Conservation (phyloP, 2,797 vertebrate species). For the Cirrhinus mrigala region DNA sequence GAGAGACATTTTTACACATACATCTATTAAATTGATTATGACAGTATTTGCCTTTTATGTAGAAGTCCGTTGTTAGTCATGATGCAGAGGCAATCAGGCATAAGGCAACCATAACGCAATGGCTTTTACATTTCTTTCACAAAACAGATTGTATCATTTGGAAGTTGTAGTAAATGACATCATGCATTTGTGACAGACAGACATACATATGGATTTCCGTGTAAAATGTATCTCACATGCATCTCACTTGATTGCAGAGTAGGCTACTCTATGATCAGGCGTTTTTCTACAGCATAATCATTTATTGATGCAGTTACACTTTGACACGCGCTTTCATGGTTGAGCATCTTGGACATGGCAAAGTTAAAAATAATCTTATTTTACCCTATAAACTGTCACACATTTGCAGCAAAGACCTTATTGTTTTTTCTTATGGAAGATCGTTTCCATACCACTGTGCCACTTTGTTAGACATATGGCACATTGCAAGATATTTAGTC, state of each 20-base stretch:
- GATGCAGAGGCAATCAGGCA: neutral
- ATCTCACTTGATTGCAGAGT: neutral
- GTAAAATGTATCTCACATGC: constrained; percentile 36
- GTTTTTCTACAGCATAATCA: neutral
- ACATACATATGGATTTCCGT: neutral
- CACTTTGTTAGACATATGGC: neutral
- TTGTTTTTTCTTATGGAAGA: neutral
- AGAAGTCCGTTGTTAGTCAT: neutral
- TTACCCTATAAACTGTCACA: neutral
- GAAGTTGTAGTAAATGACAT: neutral
- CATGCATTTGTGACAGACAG: neutral
- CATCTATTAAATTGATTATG: neutral
- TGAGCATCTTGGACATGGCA: neutral
- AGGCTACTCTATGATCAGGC: neutral
- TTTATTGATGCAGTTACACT: constrained; percentile 16
- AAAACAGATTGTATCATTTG: neutral
- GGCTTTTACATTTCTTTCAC: neutral
- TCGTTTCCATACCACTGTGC: no score
- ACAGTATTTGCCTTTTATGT: neutral
- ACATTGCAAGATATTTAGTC: neutral
- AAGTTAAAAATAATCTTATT: constrained; percentile 9
- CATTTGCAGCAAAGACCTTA: neutral
- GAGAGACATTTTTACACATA: no score
- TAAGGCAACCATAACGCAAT: neutral
- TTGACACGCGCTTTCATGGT: neutral